Evolutionary conservation across 2,888 invertebrate species (phyloP).

Genomic region (Marronus borbonicus): DNA sequence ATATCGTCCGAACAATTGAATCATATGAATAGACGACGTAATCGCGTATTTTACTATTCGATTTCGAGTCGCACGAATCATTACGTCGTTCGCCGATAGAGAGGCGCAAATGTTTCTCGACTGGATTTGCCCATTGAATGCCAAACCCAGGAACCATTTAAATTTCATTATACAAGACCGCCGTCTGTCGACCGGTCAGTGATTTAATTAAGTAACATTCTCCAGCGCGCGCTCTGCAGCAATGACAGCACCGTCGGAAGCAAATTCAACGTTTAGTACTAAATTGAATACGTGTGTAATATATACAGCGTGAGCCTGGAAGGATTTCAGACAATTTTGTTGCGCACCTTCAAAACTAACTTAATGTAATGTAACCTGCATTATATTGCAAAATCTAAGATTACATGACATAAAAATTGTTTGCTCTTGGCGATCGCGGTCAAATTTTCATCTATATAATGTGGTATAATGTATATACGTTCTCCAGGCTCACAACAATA

Average conservation of each 20-base stretch:
- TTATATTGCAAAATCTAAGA: too few relatives aligned
- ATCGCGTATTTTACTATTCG: too few relatives aligned
- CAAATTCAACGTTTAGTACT: background rate
- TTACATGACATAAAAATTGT: too few relatives aligned
- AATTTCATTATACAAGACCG: conserved; percentile 50
- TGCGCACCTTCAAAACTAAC: background rate
- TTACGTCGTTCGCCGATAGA: background rate
- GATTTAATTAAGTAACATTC: conserved; percentile 65
- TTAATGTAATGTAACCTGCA: background rate
- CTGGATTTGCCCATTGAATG: conserved; percentile 21
- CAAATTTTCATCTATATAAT: too few relatives aligned
- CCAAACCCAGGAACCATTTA: conserved; percentile 35
- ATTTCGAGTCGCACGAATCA: conserved; percentile 12
- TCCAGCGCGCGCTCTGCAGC: conserved; percentile 56
- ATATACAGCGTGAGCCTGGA: background rate
- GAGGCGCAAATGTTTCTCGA: conserved; percentile 7
- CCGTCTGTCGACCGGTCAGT: conserved; percentile 57
- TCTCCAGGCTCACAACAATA: too few relatives aligned
- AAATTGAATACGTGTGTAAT: background rate
- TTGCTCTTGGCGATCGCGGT: too few relatives aligned
- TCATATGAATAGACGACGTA: conserved; percentile 18
- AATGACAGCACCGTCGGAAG: conserved; percentile 52
- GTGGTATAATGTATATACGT: too few relatives aligned
- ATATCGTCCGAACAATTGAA: conserved; percentile 7
- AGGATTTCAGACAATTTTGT: background rate